These are phyloP conservation scores for Charina bottae DNA, from an alignment of 2,113 vertebrate species.

Conservation along the genomic window DNA sequence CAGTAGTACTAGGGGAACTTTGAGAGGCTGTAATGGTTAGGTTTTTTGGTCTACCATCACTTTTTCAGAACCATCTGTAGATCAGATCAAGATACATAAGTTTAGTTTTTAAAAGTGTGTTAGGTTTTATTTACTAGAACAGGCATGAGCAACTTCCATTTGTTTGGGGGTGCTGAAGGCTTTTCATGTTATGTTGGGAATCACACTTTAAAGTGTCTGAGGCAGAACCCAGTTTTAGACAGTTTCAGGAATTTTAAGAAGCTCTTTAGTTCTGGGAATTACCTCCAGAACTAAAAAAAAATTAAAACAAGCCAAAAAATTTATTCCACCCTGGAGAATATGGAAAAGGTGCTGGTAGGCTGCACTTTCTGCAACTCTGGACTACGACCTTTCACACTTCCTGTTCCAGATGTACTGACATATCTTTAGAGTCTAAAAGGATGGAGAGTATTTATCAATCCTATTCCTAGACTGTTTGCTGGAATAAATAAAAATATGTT, in stretches of 20 bases:
- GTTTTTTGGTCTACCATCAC: neutral
- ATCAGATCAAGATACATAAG: neutral
- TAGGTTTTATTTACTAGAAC: neutral
- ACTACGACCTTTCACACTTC: neutral
- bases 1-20: neutral
- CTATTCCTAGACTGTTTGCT: neutral
- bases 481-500: neutral
- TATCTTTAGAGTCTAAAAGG: neutral
- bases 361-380: neutral
- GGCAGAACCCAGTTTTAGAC: neutral
- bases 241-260: neutral
- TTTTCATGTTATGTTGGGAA: neutral
- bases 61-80: neutral
- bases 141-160: neutral
- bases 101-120: neutral
- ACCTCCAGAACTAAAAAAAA: neutral
- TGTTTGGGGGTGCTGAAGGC: neutral
- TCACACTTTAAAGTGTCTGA: neutral
- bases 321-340: neutral
- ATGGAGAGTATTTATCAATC: neutral
- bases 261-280: too few species aligned
- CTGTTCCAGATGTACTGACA: neutral
- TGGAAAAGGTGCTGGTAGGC: neutral
- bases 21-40: neutral
- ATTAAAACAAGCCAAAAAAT: neutral